phyloP scores from a whole-genome alignment of 2,113 vertebrate species.

The Toxotes jaculatrix region DNA sequence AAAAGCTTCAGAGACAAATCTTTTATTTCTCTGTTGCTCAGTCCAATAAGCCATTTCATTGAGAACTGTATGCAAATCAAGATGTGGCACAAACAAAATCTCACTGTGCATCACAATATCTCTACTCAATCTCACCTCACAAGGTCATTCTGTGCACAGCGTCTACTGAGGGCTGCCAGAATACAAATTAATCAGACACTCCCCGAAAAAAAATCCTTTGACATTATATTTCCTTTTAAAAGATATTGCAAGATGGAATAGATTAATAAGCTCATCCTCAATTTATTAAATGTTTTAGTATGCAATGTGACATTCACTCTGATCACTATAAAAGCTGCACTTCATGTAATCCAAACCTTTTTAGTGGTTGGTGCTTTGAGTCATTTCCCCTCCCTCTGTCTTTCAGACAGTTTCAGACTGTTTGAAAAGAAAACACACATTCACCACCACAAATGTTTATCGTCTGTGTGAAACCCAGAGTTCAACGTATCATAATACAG shows the following conservation, averaged over 20 bases:
- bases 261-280: background rate
- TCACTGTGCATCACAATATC: slow-evolving; percentile 23
- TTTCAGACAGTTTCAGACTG: background rate
- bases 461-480: background rate
- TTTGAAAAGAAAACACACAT: slow-evolving; percentile 6
- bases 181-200: slow-evolving; percentile 25
- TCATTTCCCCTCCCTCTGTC: background rate
- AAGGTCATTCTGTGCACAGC: slow-evolving; percentile 20
- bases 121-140: slow-evolving; percentile 27
- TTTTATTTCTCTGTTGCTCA: background rate
- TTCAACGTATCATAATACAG: background rate
- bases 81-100: slow-evolving; percentile 1
- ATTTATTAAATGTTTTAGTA: background rate
- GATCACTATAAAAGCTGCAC: background rate
- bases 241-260: slow-evolving; percentile 21
- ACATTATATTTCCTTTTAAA: slow-evolving; percentile 19
- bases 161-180: slow-evolving; percentile 7
- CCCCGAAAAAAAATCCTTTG: background rate
- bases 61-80: slow-evolving; percentile 32
- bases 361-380: background rate
- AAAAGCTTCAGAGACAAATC: background rate
- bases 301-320: slow-evolving; percentile 22
- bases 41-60: slow-evolving; percentile 23
- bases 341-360: background rate
- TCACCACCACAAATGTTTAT: background rate